phyloP scores from a whole-genome alignment of 2,113 vertebrate genomes.

The Drymodes brunneopygia region DNA sequence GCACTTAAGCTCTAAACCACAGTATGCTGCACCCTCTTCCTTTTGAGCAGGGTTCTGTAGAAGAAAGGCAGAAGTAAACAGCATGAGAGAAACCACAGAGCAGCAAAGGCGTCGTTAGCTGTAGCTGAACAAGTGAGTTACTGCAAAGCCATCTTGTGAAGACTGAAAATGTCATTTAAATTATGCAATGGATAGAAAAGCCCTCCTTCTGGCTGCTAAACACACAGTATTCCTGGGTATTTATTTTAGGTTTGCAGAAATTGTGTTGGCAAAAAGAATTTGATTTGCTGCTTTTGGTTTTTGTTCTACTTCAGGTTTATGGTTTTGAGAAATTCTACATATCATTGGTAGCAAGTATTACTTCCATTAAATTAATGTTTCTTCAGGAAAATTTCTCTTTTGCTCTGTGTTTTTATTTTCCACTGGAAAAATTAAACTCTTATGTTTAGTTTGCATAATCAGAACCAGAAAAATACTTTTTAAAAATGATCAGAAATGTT shows the following conservation, averaged over 20 bases:
- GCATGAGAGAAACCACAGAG: slow-evolving; percentile 69
- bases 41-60: slow-evolving; percentile 63
- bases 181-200: not conserved
- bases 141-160: not conserved
- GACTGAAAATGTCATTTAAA: not conserved
- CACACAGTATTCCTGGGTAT: not conserved
- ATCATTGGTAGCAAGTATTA: not conserved
- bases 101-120: slow-evolving; percentile 18
- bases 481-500: not conserved
- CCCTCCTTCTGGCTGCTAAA: not conserved
- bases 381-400: not conserved
- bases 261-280: not conserved
- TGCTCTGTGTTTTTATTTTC: not conserved
- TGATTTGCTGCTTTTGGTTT: not conserved
- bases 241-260: not conserved
- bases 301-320: not conserved
- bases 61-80: slow-evolving; percentile 71
- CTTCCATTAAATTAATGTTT: not conserved
- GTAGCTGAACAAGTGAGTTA: not conserved
- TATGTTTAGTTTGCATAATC: not conserved
- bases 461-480: not conserved
- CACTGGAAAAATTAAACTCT: not conserved
- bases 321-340: not conserved
- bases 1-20: slow-evolving; percentile 63
- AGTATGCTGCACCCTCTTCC: slow-evolving; percentile 73